A percentile compares a stretch with the other conserved stretches of the same genome.
Conservation (phyloP, 64 coral and sea anemone genomes). For the Platygyra sinensis region DNA sequence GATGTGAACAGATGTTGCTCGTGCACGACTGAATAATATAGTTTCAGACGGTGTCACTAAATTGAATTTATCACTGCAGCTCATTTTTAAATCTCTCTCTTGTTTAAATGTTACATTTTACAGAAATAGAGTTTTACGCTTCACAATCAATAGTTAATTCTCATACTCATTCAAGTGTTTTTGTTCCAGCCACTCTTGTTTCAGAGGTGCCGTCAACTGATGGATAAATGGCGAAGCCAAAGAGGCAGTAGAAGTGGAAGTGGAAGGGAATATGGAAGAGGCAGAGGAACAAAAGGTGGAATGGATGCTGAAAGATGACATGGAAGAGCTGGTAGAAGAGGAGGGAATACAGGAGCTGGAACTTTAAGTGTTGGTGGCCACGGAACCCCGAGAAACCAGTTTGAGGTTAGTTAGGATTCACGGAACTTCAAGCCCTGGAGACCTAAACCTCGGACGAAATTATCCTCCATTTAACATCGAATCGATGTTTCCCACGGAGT, state of each 20-base stretch:
- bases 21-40: neutral
- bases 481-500: neutral
- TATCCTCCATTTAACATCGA: neutral
- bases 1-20: neutral
- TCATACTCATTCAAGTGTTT: too few species aligned
- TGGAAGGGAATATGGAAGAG: too few species aligned
- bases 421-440: neutral
- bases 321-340: neutral
- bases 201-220: neutral
- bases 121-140: too few species aligned
- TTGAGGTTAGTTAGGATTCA: neutral
- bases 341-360: neutral
- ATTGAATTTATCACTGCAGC: too few species aligned
- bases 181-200: too few species aligned
- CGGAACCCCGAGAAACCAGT: neutral
- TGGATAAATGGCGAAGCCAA: neutral
- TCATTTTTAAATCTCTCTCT: too few species aligned
- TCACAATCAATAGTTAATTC: too few species aligned
- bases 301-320: neutral
- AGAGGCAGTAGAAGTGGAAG: neutral
- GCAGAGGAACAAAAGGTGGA: too few species aligned
- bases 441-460: neutral
- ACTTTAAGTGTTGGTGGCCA: too few species aligned
- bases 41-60: too few species aligned
- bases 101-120: too few species aligned